Conservation (phyloP, 2,113 vertebrate genomes). For the Brachypodius melanocephalos region DNA sequence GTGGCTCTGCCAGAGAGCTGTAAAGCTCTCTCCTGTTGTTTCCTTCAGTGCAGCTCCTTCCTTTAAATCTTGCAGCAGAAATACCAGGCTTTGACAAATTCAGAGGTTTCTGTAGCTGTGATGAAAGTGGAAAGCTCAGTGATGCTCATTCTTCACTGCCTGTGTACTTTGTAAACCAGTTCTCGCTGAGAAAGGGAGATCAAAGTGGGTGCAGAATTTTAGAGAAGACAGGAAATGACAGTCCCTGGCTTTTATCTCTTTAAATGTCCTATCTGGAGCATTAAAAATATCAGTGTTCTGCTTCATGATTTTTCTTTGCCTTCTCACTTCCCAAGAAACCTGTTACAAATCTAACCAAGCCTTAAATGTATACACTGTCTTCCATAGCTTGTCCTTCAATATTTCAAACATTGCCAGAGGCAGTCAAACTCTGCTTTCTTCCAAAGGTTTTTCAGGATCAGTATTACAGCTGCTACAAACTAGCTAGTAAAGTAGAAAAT, state of each 20-base stretch:
- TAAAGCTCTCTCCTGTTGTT: not conserved
- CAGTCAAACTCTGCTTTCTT: not conserved
- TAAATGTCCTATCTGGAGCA: not conserved
- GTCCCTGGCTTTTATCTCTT: not conserved
- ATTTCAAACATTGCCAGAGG: not conserved
- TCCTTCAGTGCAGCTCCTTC: not conserved
- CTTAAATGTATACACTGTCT: not conserved
- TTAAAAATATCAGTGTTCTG: not conserved
- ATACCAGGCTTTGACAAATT: slow-evolving; percentile 11
- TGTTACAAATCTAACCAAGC: not conserved
- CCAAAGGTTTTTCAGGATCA: not conserved
- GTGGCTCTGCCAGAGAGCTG: not conserved
- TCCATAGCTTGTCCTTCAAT: not conserved
- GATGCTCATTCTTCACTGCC: not conserved
- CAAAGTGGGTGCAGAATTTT: not conserved
- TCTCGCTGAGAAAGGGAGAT: not conserved
- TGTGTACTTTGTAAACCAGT: not conserved
- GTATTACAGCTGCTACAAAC: not conserved
- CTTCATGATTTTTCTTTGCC: slow-evolving; percentile 13
- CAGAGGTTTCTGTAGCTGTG: slow-evolving; percentile 3
- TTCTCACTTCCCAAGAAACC: not conserved
- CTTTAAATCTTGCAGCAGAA: slow-evolving; percentile 30
- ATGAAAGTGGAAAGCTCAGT: not conserved
- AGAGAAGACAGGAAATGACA: not conserved
- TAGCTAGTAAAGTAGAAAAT: not conserved